phyloP scores from a whole-genome alignment of 2,113 vertebrate genomes.

The Lucifuga dentata region DNA sequence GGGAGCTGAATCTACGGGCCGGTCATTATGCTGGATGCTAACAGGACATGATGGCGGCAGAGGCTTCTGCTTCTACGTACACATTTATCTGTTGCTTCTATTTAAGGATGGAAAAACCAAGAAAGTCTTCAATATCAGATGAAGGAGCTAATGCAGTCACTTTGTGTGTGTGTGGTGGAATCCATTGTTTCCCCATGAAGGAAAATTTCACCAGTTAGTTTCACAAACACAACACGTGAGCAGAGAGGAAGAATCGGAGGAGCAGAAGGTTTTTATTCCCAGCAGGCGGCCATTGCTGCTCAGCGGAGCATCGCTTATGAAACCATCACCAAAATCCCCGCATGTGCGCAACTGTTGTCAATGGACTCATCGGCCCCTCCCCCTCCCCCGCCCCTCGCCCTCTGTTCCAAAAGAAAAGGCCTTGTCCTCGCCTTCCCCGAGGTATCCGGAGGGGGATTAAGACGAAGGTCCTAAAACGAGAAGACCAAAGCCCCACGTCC shows the following conservation, averaged over 20 bases:
- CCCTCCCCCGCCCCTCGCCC: conserved; percentile 25
- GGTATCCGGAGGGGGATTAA: conserved; percentile 69
- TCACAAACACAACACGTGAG: conserved; percentile 43
- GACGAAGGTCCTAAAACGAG: conserved; percentile 59
- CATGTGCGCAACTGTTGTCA: conserved; percentile 76
- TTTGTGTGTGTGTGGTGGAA: background rate
- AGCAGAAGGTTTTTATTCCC: conserved; percentile 2
- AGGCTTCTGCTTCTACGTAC: conserved; percentile 38
- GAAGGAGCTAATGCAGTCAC: conserved; percentile 15
- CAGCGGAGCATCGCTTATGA: conserved; percentile 76
- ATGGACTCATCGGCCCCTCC: conserved; percentile 52
- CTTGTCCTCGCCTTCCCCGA: conserved; percentile 40
- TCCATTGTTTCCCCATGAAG: conserved; percentile 36
- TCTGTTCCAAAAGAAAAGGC: conserved; percentile 66
- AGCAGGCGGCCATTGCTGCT: conserved; percentile 57
- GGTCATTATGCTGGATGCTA: conserved; percentile 45
- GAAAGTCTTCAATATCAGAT: conserved; percentile 35
- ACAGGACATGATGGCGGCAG: conserved; percentile 2
- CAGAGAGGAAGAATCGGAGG: conserved; percentile 20
- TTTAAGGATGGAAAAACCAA: background rate
- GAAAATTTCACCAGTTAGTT: conserved; percentile 44
- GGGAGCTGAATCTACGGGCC: conserved; percentile 59
- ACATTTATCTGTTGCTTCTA: conserved; percentile 28
- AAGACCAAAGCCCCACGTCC: conserved; percentile 52
- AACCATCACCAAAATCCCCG: conserved; percentile 80